phyloP scores from a whole-genome alignment of 2,113 vertebrate species.

The Equus przewalskii region DNA sequence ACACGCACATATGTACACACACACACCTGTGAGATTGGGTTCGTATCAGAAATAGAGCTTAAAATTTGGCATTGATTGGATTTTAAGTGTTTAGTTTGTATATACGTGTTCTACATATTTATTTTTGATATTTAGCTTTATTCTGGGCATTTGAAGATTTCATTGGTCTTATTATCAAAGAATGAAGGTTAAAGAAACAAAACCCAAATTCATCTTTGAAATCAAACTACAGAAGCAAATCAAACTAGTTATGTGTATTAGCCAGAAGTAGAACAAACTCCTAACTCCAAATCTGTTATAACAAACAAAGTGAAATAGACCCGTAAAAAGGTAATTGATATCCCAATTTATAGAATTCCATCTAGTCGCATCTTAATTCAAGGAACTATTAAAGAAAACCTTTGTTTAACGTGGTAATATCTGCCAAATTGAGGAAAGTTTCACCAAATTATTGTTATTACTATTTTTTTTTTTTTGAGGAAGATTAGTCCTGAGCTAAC shows the following conservation, averaged over 20 bases:
- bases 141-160: not conserved
- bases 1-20: not conserved
- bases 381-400: not conserved
- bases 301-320: not conserved
- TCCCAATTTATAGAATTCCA: not conserved
- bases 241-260: not conserved
- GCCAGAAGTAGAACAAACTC: not conserved
- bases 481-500: too few relatives aligned
- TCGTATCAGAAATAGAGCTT: not conserved
- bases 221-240: not conserved
- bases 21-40: not conserved
- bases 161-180: not conserved
- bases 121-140: conserved; percentile 19
- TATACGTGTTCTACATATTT: not conserved
- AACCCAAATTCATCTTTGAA: not conserved
- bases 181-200: conserved; percentile 11
- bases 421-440: not conserved
- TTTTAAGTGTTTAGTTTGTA: not conserved
- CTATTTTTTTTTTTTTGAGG: too few relatives aligned
- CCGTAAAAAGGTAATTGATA: not conserved
- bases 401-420: not conserved
- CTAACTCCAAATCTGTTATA: not conserved
- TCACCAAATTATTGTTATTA: not conserved
- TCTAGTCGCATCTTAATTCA: not conserved
- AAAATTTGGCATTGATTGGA: not conserved